phyloP scores from a whole-genome alignment of 2,888 invertebrate genomes.

The Hedya salicella region DNA sequence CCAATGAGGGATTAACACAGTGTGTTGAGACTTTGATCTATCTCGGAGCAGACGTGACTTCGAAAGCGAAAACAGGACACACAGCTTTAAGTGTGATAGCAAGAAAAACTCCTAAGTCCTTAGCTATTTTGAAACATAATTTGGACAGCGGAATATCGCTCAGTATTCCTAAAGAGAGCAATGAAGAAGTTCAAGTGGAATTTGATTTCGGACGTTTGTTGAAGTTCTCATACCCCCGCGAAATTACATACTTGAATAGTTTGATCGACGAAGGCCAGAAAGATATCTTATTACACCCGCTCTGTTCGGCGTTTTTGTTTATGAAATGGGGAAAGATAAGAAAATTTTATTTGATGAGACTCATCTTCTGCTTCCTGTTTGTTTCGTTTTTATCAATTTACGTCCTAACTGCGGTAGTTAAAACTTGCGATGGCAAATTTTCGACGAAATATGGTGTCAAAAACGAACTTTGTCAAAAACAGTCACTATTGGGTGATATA shows the following conservation, averaged over 20 bases:
- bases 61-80: slow-evolving; percentile 93
- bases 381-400: slow-evolving; percentile 92
- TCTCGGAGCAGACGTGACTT: slow-evolving; percentile 94
- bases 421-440: slow-evolving; percentile 85
- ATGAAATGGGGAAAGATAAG: slow-evolving; percentile 96
- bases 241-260: slow-evolving; percentile 94
- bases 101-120: slow-evolving; percentile 93
- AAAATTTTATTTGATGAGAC: slow-evolving; percentile 92
- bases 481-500: slow-evolving; percentile 89
- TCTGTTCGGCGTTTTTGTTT: slow-evolving; percentile 94
- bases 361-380: slow-evolving; percentile 92
- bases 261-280: slow-evolving; percentile 96
- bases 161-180: slow-evolving; percentile 89
- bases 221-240: slow-evolving; percentile 93
- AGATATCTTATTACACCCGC: slow-evolving; percentile 92
- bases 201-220: slow-evolving; percentile 92
- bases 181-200: slow-evolving; percentile 92
- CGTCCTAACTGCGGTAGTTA: slow-evolving; percentile 91
- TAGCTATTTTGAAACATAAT: slow-evolving; percentile 91
- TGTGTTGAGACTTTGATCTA: slow-evolving; percentile 93
- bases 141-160: slow-evolving; percentile 91
- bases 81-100: slow-evolving; percentile 93
- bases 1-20: slow-evolving; percentile 92
- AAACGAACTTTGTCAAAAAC: slow-evolving; percentile 89
- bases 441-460: slow-evolving; percentile 82